These are phyloP conservation scores for Rhimphoctona megacephalus DNA, from an alignment of 2,888 invertebrate species.

Conservation along the genomic window DNA sequence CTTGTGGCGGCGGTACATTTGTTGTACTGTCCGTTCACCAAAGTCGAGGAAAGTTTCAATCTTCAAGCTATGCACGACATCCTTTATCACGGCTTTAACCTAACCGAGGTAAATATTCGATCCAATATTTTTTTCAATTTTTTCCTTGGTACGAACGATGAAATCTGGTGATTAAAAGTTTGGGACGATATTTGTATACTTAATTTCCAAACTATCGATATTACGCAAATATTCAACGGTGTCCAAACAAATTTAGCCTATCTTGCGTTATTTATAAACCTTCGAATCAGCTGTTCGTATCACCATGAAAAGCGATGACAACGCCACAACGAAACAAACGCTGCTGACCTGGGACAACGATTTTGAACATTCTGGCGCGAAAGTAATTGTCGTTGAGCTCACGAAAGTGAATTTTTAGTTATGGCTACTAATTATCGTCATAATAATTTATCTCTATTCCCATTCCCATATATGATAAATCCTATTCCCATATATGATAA, in stretches of 20 bases:
- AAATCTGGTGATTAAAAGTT: conserved; percentile 30
- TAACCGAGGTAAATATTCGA: conserved; percentile 89
- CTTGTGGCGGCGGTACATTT: conserved; percentile 92
- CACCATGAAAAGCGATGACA: conserved; percentile 16
- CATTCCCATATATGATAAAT: no score
- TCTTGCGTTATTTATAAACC: conserved; percentile 78
- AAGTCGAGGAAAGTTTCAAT: conserved; percentile 99
- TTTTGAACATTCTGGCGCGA: conserved; percentile 39
- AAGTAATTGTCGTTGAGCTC: neutral
- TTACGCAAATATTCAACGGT: conserved; percentile 75
- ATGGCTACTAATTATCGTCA: neutral
- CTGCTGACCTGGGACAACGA: conserved; percentile 56
- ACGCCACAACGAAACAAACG: conserved; percentile 43
- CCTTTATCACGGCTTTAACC: conserved; percentile 93
- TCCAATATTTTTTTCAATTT: neutral
- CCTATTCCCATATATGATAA: no score
- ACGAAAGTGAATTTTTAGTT: neutral
- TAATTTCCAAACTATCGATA: conserved; percentile 39
- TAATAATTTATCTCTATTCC: no score
- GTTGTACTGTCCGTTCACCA: conserved; percentile 96
- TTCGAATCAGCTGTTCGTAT: conserved; percentile 76
- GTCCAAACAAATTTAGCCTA: conserved; percentile 79
- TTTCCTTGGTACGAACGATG: neutral
- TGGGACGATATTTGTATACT: neutral
- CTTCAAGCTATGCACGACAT: conserved; percentile 99